Evolutionary conservation across 2,797 vertebrate species (phyloP), one percentile per base, ranked within the genome.

Genomic region (Myioborus miniatus): DNA sequence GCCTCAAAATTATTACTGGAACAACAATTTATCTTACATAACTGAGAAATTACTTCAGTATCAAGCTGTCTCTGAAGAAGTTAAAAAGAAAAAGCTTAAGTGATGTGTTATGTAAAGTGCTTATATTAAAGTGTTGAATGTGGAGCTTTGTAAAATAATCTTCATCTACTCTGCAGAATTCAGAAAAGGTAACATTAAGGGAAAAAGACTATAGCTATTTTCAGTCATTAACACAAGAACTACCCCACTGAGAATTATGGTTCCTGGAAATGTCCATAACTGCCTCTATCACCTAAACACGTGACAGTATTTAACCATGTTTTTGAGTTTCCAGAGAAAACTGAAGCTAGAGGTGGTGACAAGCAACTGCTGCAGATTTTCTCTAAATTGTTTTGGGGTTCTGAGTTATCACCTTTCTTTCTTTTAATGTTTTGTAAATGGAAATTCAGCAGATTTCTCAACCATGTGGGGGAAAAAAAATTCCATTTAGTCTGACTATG

Each of bases 21-120:
- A 92, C 76, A 89, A 69, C 82, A 93, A 69, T 91, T 95, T 93
- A 78, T 56, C 76, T 85, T 59, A 62, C 14, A 10, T 65, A 95
- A 93, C 44, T 8, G 43, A 90, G 65, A 87, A 93, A 89, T 64
- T 80, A 83, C 65, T 86, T 65, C 65, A 43, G 47, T 76, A 92
- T 81, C 65, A 91, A 79, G 79, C 72, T 83, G 68, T 58, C 46
- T 92, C 76, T 60, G 62, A 47, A 78, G 55, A 94, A 93, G 82
- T 83, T 83, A 75, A 87, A 89, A 92, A 79, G 91, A 80, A 93
- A 90, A 96, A 93, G 68, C 62, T 83, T 49, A 87, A 92, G 84
- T 46, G 63, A 90, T 53, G 68, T 70, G 58, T 91, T 96, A 94
- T 15, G 39, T 85, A 87, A 94, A 95, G 37, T 68, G 83, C 85